phyloP scores from a whole-genome alignment of 1,140 invertebrate species.

The Polyergus mexicanus region DNA sequence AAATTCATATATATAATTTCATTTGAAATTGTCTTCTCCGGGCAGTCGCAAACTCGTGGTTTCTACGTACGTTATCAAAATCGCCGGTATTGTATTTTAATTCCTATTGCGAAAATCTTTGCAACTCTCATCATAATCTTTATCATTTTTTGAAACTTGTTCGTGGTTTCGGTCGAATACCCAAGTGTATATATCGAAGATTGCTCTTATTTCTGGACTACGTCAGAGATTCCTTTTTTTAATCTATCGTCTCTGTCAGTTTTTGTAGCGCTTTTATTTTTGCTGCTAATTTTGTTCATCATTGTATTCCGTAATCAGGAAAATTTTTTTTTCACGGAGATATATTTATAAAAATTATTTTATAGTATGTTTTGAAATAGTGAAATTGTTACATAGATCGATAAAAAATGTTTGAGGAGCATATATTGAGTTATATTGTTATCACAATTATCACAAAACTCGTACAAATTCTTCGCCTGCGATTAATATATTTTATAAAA shows the following conservation, averaged over 20 bases:
- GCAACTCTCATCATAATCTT: slow-evolving; percentile 10
- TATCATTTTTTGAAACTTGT: not conserved
- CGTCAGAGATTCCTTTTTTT: not conserved
- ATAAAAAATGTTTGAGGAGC: too few species aligned
- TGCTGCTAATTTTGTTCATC: not conserved
- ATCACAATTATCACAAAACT: not conserved
- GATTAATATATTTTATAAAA: slow-evolving; percentile 3
- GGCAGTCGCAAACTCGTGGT: not conserved
- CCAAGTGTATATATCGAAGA: not conserved
- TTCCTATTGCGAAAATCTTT: not conserved
- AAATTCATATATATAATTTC: not conserved
- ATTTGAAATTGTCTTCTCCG: not conserved
- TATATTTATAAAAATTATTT: too few species aligned
- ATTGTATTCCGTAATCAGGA: too few species aligned
- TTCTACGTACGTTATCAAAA: not conserved
- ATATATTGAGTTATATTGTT: not conserved
- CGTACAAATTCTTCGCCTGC: not conserved
- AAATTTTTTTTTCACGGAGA: too few species aligned
- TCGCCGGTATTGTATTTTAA: slow-evolving; percentile 18
- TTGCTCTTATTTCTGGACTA: not conserved
- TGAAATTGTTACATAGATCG: too few species aligned
- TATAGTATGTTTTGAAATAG: too few species aligned
- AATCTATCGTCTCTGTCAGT: not conserved
- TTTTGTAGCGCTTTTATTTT: not conserved
- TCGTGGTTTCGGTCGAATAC: not conserved